Evolutionary conservation across 2,113 vertebrate species (phyloP).

Genomic region (Sander lucioperca): DNA sequence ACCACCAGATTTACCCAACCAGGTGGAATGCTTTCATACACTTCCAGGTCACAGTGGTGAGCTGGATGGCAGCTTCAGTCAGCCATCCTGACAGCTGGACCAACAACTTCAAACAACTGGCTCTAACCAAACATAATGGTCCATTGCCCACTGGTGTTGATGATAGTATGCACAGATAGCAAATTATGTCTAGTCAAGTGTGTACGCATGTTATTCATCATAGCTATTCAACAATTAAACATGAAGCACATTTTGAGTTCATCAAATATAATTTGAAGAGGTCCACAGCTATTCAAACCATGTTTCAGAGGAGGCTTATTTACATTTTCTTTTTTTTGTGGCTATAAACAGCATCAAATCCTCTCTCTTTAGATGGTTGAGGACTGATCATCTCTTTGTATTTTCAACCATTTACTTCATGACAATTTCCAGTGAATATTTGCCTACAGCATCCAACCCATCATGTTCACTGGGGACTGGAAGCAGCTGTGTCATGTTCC

Average conservation of each 20-base stretch:
- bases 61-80: constrained; percentile 27
- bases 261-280: neutral
- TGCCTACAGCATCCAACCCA: neutral
- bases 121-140: constrained; percentile 7
- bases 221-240: neutral
- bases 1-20: constrained; percentile 3
- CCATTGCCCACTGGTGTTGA: neutral
- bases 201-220: neutral
- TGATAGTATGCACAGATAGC: neutral
- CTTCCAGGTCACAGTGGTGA: constrained; percentile 63
- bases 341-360: no score
- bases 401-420: neutral
- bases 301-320: neutral
- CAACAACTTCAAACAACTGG: constrained; percentile 38
- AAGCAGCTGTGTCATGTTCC: no score
- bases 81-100: constrained; percentile 24
- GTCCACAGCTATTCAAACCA: neutral
- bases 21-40: constrained; percentile 53
- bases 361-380: no score
- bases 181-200: neutral
- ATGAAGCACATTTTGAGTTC: neutral
- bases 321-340: no score
- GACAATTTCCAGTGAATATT: neutral
- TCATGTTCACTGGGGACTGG: no score
- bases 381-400: no score